Base-by-base conservation (phyloP, 2,113 vertebrate species). In the Charina bottae region DNA sequence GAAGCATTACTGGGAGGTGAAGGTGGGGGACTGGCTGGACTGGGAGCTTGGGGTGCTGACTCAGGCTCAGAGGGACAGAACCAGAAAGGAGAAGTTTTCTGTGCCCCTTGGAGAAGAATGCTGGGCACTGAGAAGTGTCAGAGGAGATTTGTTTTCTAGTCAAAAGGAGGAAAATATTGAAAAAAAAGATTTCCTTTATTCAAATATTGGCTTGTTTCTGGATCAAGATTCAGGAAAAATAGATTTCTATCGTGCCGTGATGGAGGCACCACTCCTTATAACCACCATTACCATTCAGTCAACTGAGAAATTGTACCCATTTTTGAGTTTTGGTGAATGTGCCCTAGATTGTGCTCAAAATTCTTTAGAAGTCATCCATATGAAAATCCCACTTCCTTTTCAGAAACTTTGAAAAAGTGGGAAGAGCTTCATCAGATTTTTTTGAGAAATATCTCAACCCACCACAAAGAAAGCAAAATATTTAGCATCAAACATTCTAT, bases 1-100 rank as follows among this genome's bases (percentile, higher is more conserved):
- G 49, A 91, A 91, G 6, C 90, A 86, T 17, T 91, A 91, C 21
- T 91, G 90, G 90, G 90, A 91, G 60, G 90, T 91, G 21, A 3
- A 3, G 60, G 84, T 91, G 1, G 90, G 83, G 0, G 84, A 28
- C 9, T 5, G n/a, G 49, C 6, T 54, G 26, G n/a, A 60, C 21
- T 91, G 90, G 90, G 83, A 91, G 83, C 12, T 91, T 2, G 90
- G 90, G 13, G 90, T 91, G 21, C 83, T 91, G 59, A 86, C 84
- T 23, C 17, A 55, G 11, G 5, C 59, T 91, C 17, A 23, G 42
- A 91, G 59, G 59, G 49, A 86, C 2, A 84, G 37, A 64, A 10
- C 21, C 46, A 26, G 6, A 54, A 26, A 64, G 28, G 21, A 42
- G 21, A 86, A 4, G 0, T 54, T 55, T 42, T 21, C 2, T 62